Evolutionary conservation across 2,888 invertebrate species (phyloP).

Genomic region (Colostygia pectinataria): DNA sequence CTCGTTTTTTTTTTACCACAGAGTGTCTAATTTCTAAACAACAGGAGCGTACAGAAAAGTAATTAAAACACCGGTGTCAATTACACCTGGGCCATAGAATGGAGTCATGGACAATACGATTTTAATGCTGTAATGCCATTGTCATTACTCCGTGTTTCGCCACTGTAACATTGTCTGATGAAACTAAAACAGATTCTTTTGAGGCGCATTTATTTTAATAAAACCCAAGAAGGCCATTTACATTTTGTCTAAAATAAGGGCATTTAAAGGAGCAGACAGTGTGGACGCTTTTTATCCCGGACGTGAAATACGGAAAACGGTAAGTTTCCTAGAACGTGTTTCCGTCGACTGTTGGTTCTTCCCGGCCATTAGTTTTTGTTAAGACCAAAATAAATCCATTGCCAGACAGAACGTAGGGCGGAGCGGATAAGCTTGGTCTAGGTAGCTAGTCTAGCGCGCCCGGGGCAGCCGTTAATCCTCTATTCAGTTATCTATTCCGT

Average conservation of each 20-base stretch:
- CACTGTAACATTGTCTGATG: no score
- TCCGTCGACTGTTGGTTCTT: constrained; percentile 18
- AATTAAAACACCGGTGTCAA: constrained; percentile 52
- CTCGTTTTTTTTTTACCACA: constrained; percentile 30
- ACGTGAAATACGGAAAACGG: constrained; percentile 32
- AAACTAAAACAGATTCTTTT: constrained; percentile 13
- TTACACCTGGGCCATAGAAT: constrained; percentile 43
- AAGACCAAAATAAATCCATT: constrained; percentile 25
- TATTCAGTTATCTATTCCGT: background rate
- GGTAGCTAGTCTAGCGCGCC: background rate
- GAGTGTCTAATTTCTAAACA: constrained; percentile 38
- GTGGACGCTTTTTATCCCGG: constrained; percentile 31
- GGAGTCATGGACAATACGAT: constrained; percentile 48
- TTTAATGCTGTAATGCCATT: constrained; percentile 27
- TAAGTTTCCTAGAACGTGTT: constrained; percentile 28
- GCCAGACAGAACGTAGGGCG: constrained; percentile 1
- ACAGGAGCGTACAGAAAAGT: constrained; percentile 44
- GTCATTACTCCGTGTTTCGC: no score
- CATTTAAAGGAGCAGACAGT: constrained; percentile 25
- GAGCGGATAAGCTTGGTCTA: background rate
- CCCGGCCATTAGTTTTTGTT: constrained; percentile 40
- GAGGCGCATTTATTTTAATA: constrained; percentile 29
- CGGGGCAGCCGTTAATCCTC: background rate
- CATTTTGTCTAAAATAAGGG: constrained; percentile 34
- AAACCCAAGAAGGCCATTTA: constrained; percentile 33